Percentiles rank a stretch among this genome's conserved stretches.
Evolutionary conservation across 2,113 vertebrate genomes (phyloP).

Genomic region (Alethe castanea): DNA sequence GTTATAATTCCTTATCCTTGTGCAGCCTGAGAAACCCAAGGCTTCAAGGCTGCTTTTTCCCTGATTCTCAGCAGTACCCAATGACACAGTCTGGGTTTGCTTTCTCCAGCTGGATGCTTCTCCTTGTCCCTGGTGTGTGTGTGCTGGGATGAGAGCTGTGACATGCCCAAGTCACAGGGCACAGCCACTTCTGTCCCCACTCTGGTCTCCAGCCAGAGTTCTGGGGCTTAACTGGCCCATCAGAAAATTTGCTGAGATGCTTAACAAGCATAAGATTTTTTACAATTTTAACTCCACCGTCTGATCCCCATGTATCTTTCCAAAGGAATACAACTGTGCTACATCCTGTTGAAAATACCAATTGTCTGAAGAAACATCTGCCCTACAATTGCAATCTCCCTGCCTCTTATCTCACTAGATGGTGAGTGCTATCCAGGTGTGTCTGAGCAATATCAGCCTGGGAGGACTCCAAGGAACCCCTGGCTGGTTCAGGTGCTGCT

Average conservation of each 20-base stretch:
- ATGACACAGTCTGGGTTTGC: background rate
- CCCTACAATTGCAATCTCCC: background rate
- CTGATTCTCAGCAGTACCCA: too few relatives aligned
- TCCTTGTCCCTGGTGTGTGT: background rate
- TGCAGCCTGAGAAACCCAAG: too few relatives aligned
- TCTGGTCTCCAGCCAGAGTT: background rate
- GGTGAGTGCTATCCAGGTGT: background rate
- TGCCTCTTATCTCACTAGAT: background rate
- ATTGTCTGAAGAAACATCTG: background rate
- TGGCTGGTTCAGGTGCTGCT: fast-evolving
- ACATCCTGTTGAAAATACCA: background rate
- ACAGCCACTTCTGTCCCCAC: background rate
- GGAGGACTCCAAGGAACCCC: background rate
- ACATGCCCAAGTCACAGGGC: background rate
- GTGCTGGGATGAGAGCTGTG: background rate
- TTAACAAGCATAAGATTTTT: background rate
- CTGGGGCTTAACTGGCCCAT: background rate
- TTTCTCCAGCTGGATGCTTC: background rate
- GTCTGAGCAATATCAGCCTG: background rate
- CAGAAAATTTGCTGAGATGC: background rate
- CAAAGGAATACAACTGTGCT: background rate
- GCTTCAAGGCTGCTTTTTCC: too few relatives aligned
- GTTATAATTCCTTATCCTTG: too few relatives aligned
- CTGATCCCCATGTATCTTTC: background rate
- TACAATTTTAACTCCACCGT: background rate